A percentile compares a stretch with the other conserved stretches of the same genome.
These are phyloP conservation scores for Amiota minor DNA, from an alignment of 2,888 invertebrate species.

Conservation along the genomic window DNA sequence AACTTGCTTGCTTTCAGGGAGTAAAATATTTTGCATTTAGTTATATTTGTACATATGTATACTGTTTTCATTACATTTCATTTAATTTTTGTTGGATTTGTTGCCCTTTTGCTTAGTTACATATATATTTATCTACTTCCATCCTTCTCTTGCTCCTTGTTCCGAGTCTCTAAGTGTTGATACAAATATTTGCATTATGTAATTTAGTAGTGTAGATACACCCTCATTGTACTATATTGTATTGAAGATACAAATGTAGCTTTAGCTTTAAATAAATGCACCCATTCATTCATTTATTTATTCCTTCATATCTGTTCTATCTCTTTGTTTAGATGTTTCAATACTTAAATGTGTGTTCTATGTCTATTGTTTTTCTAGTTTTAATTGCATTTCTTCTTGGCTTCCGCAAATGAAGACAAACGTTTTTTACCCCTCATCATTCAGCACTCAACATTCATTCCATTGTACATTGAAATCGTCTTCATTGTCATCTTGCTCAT, in stretches of 20 bases:
- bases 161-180: not conserved
- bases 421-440: not conserved
- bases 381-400: constrained; percentile 59
- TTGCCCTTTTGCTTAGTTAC: constrained; percentile 39
- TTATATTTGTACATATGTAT: not conserved
- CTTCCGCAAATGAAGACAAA: constrained; percentile 10
- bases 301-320: constrained; percentile 15
- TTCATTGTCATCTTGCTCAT: not conserved
- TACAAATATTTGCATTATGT: constrained; percentile 61
- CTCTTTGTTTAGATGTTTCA: constrained; percentile 44
- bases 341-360: constrained; percentile 13
- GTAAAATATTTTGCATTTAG: not conserved
- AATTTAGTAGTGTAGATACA: constrained; percentile 55
- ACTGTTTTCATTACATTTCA: not conserved
- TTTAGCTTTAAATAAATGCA: constrained; percentile 21
- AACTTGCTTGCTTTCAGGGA: not conserved
- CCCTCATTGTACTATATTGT: constrained; percentile 37
- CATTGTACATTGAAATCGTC: not conserved
- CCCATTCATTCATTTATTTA: not conserved
- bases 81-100: constrained; percentile 4
- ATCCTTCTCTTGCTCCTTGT: constrained; percentile 52
- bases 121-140: constrained; percentile 55
- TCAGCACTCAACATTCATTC: not conserved
- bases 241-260: constrained; percentile 9
- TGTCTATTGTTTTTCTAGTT: constrained; percentile 61